Percentiles rank a stretch among this genome's conserved stretches.
Evolutionary conservation across 1,140 invertebrate genomes (phyloP).

Genomic region (Drosophila persimilis): DNA sequence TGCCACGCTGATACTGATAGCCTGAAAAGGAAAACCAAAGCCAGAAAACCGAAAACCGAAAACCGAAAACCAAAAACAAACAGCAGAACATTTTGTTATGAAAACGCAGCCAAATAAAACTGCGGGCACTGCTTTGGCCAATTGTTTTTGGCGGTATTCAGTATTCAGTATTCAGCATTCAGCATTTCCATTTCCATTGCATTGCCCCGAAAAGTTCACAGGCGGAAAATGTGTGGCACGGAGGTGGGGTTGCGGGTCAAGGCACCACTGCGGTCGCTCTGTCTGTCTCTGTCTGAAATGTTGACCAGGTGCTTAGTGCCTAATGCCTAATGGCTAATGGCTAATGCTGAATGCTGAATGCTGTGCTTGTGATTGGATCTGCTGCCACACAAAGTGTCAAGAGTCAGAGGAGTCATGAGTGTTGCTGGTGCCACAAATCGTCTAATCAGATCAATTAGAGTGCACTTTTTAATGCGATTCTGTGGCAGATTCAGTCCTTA

Average conservation of each 20-base stretch:
- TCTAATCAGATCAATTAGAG: constrained; percentile 74
- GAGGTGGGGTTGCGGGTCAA: constrained; percentile 64
- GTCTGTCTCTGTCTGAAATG: constrained; percentile 14
- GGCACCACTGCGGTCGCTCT: constrained; percentile 4
- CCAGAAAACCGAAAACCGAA: constrained; percentile 12
- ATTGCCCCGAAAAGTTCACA: constrained; percentile 60
- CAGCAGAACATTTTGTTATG: constrained; percentile 59
- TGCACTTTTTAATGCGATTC: constrained; percentile 38
- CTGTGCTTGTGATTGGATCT: constrained; percentile 53
- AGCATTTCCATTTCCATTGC: constrained; percentile 20
- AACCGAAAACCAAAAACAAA: neutral
- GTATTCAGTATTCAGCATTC: neutral
- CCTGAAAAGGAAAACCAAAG: constrained; percentile 49
- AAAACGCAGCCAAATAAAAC: constrained; percentile 62
- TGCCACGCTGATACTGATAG: constrained; percentile 66
- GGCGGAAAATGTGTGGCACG: constrained; percentile 3
- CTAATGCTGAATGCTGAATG: no score
- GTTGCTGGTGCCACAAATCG: constrained; percentile 15
- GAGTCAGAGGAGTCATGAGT: no score
- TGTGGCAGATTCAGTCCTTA: no score
- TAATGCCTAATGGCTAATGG: no score
- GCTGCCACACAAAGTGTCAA: constrained; percentile 11
- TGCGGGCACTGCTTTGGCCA: constrained; percentile 62
- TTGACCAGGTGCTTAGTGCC: constrained; percentile 64
- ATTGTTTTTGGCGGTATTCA: constrained; percentile 52